Conservation (phyloP, 2,888 invertebrate genomes). For the Cerceris rybyensis region DNA sequence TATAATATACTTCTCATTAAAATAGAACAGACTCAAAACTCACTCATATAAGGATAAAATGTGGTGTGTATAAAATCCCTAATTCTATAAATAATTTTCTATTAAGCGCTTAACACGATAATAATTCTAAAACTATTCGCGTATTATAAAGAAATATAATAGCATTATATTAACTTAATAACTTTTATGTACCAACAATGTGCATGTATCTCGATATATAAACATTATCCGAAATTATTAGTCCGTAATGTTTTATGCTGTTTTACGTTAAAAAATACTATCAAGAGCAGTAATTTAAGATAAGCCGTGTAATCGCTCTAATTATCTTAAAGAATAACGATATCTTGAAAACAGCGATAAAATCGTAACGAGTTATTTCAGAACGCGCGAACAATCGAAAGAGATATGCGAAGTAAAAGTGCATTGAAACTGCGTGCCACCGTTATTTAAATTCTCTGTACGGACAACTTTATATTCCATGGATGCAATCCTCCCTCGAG, state of each 20-base stretch:
- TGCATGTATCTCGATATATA: slow-evolving; percentile 40
- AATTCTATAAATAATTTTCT: slow-evolving; percentile 64
- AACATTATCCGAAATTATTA: slow-evolving; percentile 23
- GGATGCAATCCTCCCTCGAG: slow-evolving; percentile 24
- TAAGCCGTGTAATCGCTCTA: slow-evolving; percentile 7
- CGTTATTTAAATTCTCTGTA: slow-evolving; percentile 16
- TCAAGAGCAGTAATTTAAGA: slow-evolving; percentile 9
- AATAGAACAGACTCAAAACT: slow-evolving; percentile 53
- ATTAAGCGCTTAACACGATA: slow-evolving; percentile 65
- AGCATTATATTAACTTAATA: slow-evolving; percentile 58
- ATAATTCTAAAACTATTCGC: slow-evolving; percentile 54
- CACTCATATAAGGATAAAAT: slow-evolving; percentile 59
- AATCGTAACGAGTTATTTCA: slow-evolving; percentile 12
- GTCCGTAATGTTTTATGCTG: slow-evolving; percentile 18
- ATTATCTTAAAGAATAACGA: slow-evolving; percentile 12
- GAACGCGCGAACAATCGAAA: slow-evolving; percentile 8
- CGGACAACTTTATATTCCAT: slow-evolving; percentile 20
- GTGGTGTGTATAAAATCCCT: slow-evolving; percentile 60
- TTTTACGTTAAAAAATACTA: slow-evolving; percentile 11
- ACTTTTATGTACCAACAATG: slow-evolving; percentile 57
- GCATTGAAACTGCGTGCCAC: slow-evolving; percentile 23
- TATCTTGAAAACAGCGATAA: slow-evolving; percentile 5
- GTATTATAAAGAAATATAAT: slow-evolving; percentile 53
- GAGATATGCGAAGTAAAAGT: slow-evolving; percentile 19
- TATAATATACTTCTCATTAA: slow-evolving; percentile 33